Evolutionary conservation across 2,113 vertebrate genomes (phyloP).

Genomic region (Sorex fumeus): DNA sequence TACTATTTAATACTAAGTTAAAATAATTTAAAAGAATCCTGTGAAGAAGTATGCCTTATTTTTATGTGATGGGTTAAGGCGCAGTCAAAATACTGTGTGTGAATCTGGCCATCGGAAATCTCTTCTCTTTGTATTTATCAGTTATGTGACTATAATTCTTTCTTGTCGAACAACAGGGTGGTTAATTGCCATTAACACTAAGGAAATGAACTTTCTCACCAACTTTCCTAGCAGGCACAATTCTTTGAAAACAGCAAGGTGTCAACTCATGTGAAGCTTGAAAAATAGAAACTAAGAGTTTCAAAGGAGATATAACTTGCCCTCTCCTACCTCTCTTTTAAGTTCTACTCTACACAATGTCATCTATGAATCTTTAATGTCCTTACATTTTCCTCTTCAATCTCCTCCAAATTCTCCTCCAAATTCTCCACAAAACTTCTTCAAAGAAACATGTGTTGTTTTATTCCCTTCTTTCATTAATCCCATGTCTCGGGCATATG

Average conservation of each 20-base stretch:
- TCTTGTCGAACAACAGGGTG: constrained; percentile 41
- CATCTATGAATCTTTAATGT: not conserved
- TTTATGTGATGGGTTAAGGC: not conserved
- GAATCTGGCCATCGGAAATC: not conserved
- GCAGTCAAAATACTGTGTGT: not conserved
- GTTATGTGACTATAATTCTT: not conserved
- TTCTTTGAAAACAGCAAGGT: constrained; percentile 43
- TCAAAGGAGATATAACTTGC: constrained; percentile 12
- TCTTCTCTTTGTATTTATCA: constrained; percentile 24
- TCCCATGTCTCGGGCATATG: not conserved
- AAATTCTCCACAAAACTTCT: constrained; percentile 14
- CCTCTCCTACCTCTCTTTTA: not conserved
- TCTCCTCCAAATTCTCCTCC: not conserved
- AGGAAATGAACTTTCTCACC: constrained; percentile 1
- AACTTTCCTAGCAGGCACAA: not conserved
- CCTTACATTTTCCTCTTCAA: constrained; percentile 24
- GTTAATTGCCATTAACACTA: not conserved
- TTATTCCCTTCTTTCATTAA: not conserved
- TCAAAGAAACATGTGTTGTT: not conserved
- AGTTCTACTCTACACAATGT: not conserved
- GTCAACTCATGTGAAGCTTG: not conserved
- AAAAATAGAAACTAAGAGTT: constrained; percentile 15
- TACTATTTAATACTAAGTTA: too few relatives aligned
- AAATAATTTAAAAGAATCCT: not conserved
- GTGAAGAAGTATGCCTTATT: not conserved